Evolutionary conservation across 1,140 invertebrate species (phyloP).

Genomic region (Calephelis nemesis): DNA sequence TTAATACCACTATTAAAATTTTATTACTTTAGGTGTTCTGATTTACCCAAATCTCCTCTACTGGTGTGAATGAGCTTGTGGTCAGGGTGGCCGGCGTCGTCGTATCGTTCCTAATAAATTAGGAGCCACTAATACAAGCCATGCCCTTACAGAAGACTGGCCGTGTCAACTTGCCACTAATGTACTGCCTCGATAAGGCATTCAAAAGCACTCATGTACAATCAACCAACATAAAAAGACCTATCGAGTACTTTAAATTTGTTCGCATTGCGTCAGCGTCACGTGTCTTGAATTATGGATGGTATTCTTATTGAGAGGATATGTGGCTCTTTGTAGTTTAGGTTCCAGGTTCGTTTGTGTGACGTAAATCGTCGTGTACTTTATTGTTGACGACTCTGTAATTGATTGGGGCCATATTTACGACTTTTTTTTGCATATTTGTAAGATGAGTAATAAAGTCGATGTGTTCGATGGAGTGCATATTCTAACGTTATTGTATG

Average conservation of each 20-base stretch:
- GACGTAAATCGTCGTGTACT: slow-evolving; percentile 60
- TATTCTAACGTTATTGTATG: no score
- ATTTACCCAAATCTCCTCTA: slow-evolving; percentile 40
- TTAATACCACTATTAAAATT: background rate
- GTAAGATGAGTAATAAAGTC: slow-evolving; percentile 32
- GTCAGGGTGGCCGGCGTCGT: slow-evolving; percentile 74
- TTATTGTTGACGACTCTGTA: slow-evolving; percentile 64
- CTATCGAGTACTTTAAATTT: slow-evolving; percentile 35
- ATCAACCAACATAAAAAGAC: slow-evolving; percentile 46
- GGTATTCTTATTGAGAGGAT: slow-evolving; percentile 52
- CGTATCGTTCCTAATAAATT: slow-evolving; percentile 77
- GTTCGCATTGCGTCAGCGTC: slow-evolving; percentile 30
- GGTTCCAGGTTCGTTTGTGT: slow-evolving; percentile 56
- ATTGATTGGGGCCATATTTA: slow-evolving; percentile 66
- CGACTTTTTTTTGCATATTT: slow-evolving; percentile 48
- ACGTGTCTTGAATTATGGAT: slow-evolving; percentile 42
- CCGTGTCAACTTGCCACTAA: slow-evolving; percentile 71
- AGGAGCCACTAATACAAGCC: slow-evolving; percentile 73
- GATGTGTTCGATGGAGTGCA: no score
- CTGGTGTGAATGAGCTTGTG: slow-evolving; percentile 67
- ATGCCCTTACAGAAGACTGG: slow-evolving; percentile 75
- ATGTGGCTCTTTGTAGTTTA: slow-evolving; percentile 65
- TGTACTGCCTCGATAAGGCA: slow-evolving; percentile 70
- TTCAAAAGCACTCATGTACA: slow-evolving; percentile 70
- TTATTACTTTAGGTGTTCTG: background rate